Evolutionary conservation across 2,113 vertebrate genomes (phyloP).

Genomic region (Notechis scutatus): DNA sequence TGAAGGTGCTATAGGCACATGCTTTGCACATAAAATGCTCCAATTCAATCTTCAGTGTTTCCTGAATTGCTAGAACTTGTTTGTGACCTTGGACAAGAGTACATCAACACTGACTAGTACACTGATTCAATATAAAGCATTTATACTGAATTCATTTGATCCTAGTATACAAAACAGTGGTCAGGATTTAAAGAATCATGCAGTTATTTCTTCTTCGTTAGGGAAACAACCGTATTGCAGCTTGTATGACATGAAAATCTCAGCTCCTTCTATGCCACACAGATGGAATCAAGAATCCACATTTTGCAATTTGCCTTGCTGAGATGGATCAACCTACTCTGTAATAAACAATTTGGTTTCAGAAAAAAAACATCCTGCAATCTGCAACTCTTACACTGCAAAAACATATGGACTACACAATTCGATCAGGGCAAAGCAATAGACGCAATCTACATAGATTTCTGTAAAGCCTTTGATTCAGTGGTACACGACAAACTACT

Average conservation of each 20-base stretch:
- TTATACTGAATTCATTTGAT: not conserved
- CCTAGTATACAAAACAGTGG: not conserved
- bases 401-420: no score
- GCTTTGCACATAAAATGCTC: not conserved
- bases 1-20: not conserved
- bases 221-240: not conserved
- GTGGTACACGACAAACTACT: no score
- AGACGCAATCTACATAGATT: no score
- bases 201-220: not conserved
- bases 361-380: no score
- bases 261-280: not conserved
- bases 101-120: not conserved
- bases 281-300: not conserved
- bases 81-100: not conserved
- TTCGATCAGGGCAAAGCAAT: no score
- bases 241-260: not conserved
- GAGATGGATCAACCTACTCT: not conserved
- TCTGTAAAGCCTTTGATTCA: no score
- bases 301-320: not conserved
- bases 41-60: not conserved
- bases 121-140: not conserved
- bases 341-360: no score
- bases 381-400: no score
- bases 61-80: not conserved
- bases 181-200: not conserved